Base-by-base conservation (phyloP, 2,797 vertebrate genomes). In the Pseudopleuronectes americanus region DNA sequence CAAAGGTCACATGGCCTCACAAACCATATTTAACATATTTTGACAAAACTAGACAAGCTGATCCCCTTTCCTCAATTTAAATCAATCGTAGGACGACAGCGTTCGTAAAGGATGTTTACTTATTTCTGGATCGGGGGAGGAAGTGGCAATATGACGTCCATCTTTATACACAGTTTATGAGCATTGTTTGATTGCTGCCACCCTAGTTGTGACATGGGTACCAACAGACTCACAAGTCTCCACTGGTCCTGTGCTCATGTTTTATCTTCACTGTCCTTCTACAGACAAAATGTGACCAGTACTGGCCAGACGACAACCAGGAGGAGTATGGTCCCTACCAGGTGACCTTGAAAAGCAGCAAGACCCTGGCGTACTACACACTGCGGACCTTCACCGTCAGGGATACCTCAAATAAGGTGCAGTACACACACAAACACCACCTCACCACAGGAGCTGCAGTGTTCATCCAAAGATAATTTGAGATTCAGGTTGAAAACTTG, bases 221-320 rank as follows among this genome's bases (percentile, higher is more conserved):
- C 31, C 8, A 33, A 33, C 31, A 33, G 31, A 41, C 38, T 41
- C 38, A 41, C 38, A 31, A 28, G 16, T 31, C 41, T 48, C 4
- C 36, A 3, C n/a, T 6, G 3, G 3, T 52, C 16, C 0, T 28
- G 16, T 64, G 19, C 64, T 36, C 12, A 4, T 51, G 31, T 71
- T 49, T 23, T 38, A 3, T 41, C 8, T 22, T 5, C 23, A 17
- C 33, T 43, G 38, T 36, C 14, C 4, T 16, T 54, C 28, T 22
- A 2, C 90, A 99, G 97, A 97, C 97, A 74, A 99, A 99, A 80
- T 99, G 97, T 93, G 97, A 99, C 79, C 97, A 97, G 80, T 99
- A 99, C 81, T 99, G 97, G 97, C 97, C 97, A 2, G 90, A 92
- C 0, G 96, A 98, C 79, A 95, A 94, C 53, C 96, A 95, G 79